Conservation (phyloP, 2,888 invertebrate genomes). For the Drosophila kuntzei region DNA sequence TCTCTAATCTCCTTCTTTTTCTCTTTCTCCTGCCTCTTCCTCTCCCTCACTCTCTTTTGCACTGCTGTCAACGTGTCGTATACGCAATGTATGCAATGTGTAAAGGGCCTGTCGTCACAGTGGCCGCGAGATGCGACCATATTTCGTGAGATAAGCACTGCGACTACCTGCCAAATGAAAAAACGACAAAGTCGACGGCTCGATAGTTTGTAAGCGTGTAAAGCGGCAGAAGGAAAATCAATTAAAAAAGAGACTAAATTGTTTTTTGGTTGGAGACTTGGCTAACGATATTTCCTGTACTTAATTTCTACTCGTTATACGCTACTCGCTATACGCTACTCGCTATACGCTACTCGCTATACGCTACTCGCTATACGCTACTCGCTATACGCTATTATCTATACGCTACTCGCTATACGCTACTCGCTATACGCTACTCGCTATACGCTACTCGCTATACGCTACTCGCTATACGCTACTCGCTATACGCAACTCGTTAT, state of each 20-base stretch:
- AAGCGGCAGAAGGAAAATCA: neutral
- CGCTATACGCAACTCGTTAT: neutral
- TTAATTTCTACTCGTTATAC: neutral
- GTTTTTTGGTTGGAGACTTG: no score
- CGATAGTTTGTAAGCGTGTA: neutral
- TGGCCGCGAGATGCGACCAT: slow-evolving; percentile 6
- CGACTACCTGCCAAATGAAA: neutral
- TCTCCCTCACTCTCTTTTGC: neutral
- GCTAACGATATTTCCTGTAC: no score
- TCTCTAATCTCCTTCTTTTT: neutral
- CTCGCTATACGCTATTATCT: no score
- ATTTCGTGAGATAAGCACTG: neutral
- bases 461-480: slow-evolving; percentile 1
- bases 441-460: neutral
- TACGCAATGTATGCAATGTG: slow-evolving; percentile 9
- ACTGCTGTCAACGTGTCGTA: slow-evolving; percentile 30
- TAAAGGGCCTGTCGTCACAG: slow-evolving; percentile 1
- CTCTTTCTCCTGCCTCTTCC: neutral
- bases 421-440: no score
- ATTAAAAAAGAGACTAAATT: no score
- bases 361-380: neutral
- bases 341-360: neutral
- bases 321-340: neutral
- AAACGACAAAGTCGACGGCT: slow-evolving; percentile 5
- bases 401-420: no score